These are phyloP conservation scores for Upupa epops DNA, from an alignment of 2,113 vertebrate species.

Conservation along the genomic window DNA sequence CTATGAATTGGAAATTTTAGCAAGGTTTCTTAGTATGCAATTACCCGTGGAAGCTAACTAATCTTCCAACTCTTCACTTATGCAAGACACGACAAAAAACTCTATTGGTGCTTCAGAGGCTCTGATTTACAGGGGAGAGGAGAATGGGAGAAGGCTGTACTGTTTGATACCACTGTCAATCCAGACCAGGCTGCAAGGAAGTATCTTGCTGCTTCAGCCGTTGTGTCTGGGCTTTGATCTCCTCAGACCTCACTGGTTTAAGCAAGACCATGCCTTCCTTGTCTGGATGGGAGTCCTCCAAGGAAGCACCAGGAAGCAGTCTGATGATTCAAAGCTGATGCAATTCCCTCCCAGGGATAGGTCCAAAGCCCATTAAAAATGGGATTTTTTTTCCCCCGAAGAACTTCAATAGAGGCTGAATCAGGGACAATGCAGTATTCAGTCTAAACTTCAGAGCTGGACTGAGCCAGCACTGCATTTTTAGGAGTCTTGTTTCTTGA, in stretches of 20 bases:
- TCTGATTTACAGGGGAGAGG: neutral
- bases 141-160: neutral
- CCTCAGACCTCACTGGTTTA: neutral
- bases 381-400: neutral
- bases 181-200: neutral
- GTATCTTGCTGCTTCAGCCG: accelerated
- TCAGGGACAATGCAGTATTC: neutral
- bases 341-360: neutral
- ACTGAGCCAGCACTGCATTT: neutral
- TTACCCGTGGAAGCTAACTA: neutral
- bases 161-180: neutral
- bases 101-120: neutral
- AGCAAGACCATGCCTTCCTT: neutral
- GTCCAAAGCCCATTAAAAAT: neutral
- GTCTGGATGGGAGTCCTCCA: neutral
- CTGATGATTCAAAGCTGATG: neutral
- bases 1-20: neutral
- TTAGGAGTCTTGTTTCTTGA: neutral
- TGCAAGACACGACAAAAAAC: neutral
- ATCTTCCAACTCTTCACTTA: neutral
- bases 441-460: neutral
- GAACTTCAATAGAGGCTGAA: neutral
- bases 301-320: neutral
- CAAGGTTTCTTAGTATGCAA: neutral
- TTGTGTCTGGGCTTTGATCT: neutral